Evolutionary conservation across 2,113 vertebrate genomes (phyloP), one percentile per base, ranked within the genome.

Genomic region (Melanotaenia duboulayi): DNA sequence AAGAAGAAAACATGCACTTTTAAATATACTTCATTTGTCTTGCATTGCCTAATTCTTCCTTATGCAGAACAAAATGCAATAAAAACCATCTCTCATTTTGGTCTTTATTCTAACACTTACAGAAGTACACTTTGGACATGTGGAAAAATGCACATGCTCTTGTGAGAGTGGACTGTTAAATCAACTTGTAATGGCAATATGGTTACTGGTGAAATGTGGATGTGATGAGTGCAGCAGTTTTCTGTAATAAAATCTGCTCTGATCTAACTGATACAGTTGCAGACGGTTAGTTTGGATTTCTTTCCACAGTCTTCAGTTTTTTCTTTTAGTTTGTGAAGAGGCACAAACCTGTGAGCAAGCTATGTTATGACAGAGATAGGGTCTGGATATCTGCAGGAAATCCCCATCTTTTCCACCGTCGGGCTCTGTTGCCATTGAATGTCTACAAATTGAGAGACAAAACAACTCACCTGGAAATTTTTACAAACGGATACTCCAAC

Each of bases 371-470:
- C 11, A 0, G 35, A 24, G 2, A 4, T 44, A 35, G 7, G 62
- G 39, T 11, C 24, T 14, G 37, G 50, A 28, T 3, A 40, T 4
- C 16, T 65, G 55, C 17, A 10, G n/a, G 0, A n/a, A 2, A 24
- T 19, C 49, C 22, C 28, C 12, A 20, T 7, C 32, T 13, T 54
- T 44, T 20, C 22, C 16, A 14, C 19, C 1, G 4, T 25, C 7
- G 13, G 11, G 10, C 24, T 3, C 0, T 60, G 14, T 7, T 9
- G 44, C 4, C 22, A 75, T 76, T 81, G 50, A 55, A 72, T 71
- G 68, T 73, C 64, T 7, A 77, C 76, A 80, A 37, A 71, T 22
- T 78, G 24, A 7, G 17, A 62, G 57, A 20, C 7, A 7, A 50
- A 67, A 23, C 19, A 50, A 16, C 25, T 80, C 65, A 51, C 39